These are phyloP conservation scores for Patagioenas fasciata DNA, from an alignment of 2,113 vertebrate genomes.

Conservation along the genomic window DNA sequence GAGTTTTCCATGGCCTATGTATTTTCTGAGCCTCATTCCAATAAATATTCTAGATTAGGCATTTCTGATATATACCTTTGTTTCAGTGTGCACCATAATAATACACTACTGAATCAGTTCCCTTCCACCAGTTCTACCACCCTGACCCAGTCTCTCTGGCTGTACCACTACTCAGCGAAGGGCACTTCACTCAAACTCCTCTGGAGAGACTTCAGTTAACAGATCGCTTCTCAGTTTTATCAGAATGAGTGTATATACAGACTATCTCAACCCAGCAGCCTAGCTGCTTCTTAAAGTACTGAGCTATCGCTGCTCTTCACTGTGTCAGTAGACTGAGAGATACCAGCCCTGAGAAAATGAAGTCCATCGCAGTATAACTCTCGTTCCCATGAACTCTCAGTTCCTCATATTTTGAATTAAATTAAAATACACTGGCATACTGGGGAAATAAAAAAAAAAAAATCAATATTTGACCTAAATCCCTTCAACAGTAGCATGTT, in stretches of 20 bases:
- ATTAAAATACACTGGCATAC: conserved; percentile 51
- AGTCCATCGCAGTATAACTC: not conserved
- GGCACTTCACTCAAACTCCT: not conserved
- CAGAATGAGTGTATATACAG: not conserved
- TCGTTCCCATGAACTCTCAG: not conserved
- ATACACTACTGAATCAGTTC: not conserved
- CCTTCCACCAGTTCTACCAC: not conserved
- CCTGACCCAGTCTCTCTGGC: not conserved
- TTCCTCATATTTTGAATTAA: conserved; percentile 34
- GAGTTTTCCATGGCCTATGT: not conserved
- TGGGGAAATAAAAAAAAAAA: conserved; percentile 18
- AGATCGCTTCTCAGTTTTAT: conserved; percentile 9
- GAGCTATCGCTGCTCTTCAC: not conserved
- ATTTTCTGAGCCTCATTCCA: not conserved
- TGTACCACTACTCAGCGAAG: not conserved
- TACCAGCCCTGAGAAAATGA: not conserved
- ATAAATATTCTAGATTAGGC: not conserved
- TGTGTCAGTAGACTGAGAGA: not conserved
- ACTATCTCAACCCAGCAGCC: not conserved
- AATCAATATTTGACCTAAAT: conserved; percentile 26
- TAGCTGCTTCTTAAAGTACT: not conserved
- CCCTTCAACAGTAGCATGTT: not conserved
- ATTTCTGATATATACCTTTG: not conserved
- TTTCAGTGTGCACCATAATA: not conserved
- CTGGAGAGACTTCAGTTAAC: not conserved